Evolutionary conservation across 2,888 invertebrate species (phyloP), one percentile per base, ranked within the genome.

Genomic region (Psylliodes chrysocephalus): DNA sequence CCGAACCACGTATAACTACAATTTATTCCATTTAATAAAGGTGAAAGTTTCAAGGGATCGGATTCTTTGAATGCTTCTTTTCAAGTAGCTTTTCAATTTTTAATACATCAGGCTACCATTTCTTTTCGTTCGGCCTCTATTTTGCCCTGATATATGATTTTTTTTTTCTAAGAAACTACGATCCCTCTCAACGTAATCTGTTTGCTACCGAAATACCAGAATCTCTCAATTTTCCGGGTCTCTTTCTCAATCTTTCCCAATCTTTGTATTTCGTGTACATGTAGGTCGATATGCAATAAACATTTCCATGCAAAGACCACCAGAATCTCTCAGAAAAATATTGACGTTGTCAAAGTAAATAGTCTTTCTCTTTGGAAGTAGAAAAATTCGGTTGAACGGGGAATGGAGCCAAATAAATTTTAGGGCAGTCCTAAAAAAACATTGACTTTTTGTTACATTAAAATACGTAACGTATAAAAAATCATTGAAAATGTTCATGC

Each of bases 281-380:
- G 55, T 33, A 56, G 62, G 54, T 54, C 40, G 62, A 56, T 51
- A 44, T 55, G 51, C 49, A 61, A 54, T 61, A 61, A 61, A 61
- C 60, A 60, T 49, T 61, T 42, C 30, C 55, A 63, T 63, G 63
- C 56, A 63, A 57, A 62, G 44, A 42, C 57, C 52, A 44, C 17
- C 33, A 18, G 51, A 63, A 63, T 63, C 63, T 44, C 47, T 46
- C 35, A 46, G 52, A 44, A 52, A 60, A 63, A 63, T 55, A 63
- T 63, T 63, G 56, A 63, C 56, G 35, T 52, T 63, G 56, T 44
- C 63, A 63, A 63, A 63, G 63, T 63, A 56, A 63, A 63, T 57
- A 63, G 33, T 52, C 52, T 52, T 63, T 59, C 49, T 49, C 40
- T 49, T 59, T 42, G 52, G 33, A 35, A 62, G 30, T 22, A 15